Conservation (phyloP, 2,888 invertebrate species). For the Drosophila parthenogenetica region DNA sequence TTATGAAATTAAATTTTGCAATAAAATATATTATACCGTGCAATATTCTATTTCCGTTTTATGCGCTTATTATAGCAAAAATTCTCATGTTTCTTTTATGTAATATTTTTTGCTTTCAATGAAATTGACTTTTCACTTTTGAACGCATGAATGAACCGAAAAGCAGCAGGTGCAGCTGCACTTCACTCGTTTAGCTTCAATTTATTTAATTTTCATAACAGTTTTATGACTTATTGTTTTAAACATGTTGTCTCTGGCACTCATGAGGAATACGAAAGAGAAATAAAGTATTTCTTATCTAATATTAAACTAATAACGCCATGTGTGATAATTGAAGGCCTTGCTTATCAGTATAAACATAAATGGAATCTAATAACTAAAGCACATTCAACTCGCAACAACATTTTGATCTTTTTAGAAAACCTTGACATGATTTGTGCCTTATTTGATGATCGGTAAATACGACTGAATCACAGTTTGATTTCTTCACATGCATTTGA, state of each 20-base stretch:
- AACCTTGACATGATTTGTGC: conserved; percentile 51
- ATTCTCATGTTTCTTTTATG: background rate
- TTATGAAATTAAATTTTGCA: conserved; percentile 3
- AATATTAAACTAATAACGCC: conserved; percentile 42
- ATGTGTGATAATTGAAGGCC: conserved; percentile 33
- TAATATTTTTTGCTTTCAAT: conserved; percentile 11
- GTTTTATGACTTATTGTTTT: conserved; percentile 6
- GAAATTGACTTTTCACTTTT: conserved; percentile 16
- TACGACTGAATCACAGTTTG: conserved; percentile 17
- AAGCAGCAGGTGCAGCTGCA: conserved; percentile 15
- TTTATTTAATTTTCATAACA: background rate
- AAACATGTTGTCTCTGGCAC: conserved; percentile 6
- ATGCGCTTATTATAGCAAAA: conserved; percentile 6
- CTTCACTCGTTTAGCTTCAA: conserved; percentile 8
- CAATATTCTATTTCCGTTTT: conserved; percentile 2
- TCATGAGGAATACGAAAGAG: conserved; percentile 1
- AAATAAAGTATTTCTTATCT: conserved; percentile 19
- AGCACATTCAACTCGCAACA: conserved; percentile 22
- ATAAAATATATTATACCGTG: too few relatives aligned
- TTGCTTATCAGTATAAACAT: conserved; percentile 46
- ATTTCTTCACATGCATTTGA: conserved; percentile 35
- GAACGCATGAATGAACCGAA: conserved; percentile 9
- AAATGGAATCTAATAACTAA: conserved; percentile 14
- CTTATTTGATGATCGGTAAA: conserved; percentile 32
- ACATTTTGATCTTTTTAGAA: conserved; percentile 2